Conservation (phyloP, 2,888 invertebrate species). For the Zygaena filipendulae region DNA sequence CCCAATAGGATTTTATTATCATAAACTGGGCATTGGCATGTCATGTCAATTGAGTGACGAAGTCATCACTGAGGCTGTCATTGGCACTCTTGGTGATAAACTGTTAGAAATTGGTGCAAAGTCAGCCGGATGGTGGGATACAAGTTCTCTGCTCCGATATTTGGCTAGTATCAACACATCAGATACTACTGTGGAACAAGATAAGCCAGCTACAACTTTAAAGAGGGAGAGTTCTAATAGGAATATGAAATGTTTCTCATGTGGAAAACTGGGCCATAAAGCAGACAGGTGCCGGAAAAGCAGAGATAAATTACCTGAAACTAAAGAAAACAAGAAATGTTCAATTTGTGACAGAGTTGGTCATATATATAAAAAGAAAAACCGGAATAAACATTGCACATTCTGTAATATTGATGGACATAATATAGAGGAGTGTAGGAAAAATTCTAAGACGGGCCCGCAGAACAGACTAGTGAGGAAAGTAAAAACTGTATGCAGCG, state of each 20-base stretch:
- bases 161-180: conserved; percentile 8
- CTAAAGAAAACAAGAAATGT: conserved; percentile 3
- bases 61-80: conserved; percentile 12
- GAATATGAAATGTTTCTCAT: too few species aligned
- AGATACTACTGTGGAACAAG: too few species aligned
- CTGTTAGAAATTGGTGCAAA: conserved; percentile 11
- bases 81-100: conserved; percentile 10
- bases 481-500: neutral
- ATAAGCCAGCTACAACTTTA: too few species aligned
- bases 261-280: conserved; percentile 11
- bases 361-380: conserved; percentile 7
- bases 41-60: conserved; percentile 10
- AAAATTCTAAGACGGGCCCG: neutral
- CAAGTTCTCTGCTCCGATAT: conserved; percentile 7
- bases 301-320: too few species aligned
- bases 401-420: too few species aligned
- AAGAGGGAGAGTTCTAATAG: too few species aligned
- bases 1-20: conserved; percentile 12
- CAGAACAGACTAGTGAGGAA: neutral
- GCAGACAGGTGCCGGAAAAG: conserved; percentile 4
- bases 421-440: neutral
- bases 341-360: conserved; percentile 1
- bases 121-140: conserved; percentile 10
- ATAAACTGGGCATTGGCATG: conserved; percentile 13
- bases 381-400: conserved; percentile 2